phyloP scores from a whole-genome alignment of 2,113 vertebrate genomes.

The Herpetotheres cachinnans region DNA sequence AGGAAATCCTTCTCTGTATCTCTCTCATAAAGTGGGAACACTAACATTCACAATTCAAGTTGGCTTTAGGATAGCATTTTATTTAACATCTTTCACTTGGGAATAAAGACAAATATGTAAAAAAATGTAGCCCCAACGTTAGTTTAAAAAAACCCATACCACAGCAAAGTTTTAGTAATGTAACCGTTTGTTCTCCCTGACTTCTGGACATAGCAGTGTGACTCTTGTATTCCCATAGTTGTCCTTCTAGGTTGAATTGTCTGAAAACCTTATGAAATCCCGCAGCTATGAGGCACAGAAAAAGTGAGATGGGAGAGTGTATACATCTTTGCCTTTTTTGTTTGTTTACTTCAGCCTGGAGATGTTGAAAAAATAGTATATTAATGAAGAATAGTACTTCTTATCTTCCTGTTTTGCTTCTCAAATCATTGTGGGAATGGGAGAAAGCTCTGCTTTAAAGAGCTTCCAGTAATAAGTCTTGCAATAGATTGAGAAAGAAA shows the following conservation, averaged over 20 bases:
- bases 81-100: background rate
- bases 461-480: background rate
- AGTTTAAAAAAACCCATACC: background rate
- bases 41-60: background rate
- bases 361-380: background rate
- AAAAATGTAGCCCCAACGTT: background rate
- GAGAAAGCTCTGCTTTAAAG: background rate
- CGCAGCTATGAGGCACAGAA: background rate
- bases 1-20: background rate
- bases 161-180: background rate
- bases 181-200: background rate
- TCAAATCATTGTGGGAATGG: background rate
- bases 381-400: background rate
- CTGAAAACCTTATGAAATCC: background rate
- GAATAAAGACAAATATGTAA: background rate
- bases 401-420: background rate
- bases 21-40: background rate
- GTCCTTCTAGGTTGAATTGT: background rate
- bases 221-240: background rate
- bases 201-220: background rate
- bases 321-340: background rate
- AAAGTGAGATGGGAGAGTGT: background rate
- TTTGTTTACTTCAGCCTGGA: background rate
- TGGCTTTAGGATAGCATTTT: background rate
- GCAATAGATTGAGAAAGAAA: background rate